Base-by-base conservation (phyloP, 2,888 invertebrate genomes). In the Melinopterus prodromus region DNA sequence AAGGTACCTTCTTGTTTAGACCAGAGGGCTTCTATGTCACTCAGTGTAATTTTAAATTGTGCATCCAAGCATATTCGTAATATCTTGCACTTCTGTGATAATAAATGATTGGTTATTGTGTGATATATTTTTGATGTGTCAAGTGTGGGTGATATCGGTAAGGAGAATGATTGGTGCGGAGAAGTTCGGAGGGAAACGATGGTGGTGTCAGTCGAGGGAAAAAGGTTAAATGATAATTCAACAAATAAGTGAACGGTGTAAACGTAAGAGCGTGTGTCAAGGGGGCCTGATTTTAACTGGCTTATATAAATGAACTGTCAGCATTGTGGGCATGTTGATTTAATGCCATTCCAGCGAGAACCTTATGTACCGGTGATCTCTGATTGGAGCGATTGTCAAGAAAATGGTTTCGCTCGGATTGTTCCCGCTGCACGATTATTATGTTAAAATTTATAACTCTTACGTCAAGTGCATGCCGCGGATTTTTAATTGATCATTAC, bases 271-370 rank as follows among this genome's bases (percentile, higher is more conserved):
- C 79, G 81, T 83, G 79, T 79, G 82, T 83, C 82, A 83, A 81
- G 83, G 81, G 82, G 80, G 81, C 78, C 82, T 79, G 82, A 83
- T 83, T 83, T 83, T 83, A 83, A 83, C 83, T 82, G 82, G 82
- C 82, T 83, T 83, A 83, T 83, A 83, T 80, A 80, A 83, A 83
- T 83, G 82, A 84, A 84, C 83, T 84, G 84, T 84, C 84, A 83
- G 83, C 80, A 82, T 83, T 84, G 82, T 82, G 83, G 82, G 83
- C 82, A 76, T 77, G 82, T 83, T 84, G 84, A 84, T 84, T 84
- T 84, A 84, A 82, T 81, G 81, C 83, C 82, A 77, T 82, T 81
- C 82, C 80, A 37, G 82, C 82, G 81, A 81, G 83, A 81, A 82
- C 82, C 81, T 80, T 82, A 80, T 82, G 79, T 81, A 38, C 80